These are phyloP conservation scores for Macroramphosus scolopax DNA, from an alignment of 2,797 vertebrate species.

Conservation along the genomic window DNA sequence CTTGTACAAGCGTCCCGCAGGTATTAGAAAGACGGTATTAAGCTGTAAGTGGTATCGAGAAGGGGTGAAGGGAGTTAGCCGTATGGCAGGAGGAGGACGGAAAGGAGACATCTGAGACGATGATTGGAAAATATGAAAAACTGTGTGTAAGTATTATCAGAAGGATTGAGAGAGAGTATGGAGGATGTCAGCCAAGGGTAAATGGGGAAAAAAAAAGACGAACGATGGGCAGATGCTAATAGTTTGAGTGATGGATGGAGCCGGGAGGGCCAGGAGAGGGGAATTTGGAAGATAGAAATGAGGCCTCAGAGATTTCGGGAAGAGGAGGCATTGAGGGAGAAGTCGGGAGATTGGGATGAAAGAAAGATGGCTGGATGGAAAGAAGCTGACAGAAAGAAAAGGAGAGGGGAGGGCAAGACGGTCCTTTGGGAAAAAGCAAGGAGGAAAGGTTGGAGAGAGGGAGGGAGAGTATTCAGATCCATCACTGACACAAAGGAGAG, in stretches of 20 bases:
- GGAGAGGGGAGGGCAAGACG: conserved; percentile 10
- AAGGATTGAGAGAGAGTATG: conserved; percentile 27
- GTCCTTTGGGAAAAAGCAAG: conserved; percentile 31
- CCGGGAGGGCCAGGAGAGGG: too few relatives aligned
- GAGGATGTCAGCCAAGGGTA: conserved; percentile 21
- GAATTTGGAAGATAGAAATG: conserved; percentile 29
- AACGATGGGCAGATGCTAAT: conserved; percentile 32
- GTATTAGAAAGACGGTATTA: conserved; percentile 25
- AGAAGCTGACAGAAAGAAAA: conserved; percentile 28
- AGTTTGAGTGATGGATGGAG: conserved; percentile 35
- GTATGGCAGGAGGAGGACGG: conserved; percentile 16
- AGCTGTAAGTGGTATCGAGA: conserved; percentile 18
- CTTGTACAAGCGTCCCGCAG: too few relatives aligned
- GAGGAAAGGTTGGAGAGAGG: conserved; percentile 4
- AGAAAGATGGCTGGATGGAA: conserved; percentile 39
- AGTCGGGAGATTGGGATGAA: conserved; percentile 54
- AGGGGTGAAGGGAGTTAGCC: conserved; percentile 5
- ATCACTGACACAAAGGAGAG: conserved; percentile 10
- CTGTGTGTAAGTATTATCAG: conserved; percentile 30
- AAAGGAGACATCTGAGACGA: conserved; percentile 21
- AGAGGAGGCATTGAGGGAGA: too few relatives aligned
- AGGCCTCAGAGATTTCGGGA: conserved; percentile 33
- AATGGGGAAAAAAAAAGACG: too few relatives aligned
- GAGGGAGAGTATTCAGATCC: conserved; percentile 35
- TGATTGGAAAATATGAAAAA: conserved; percentile 47